Conservation (phyloP, 2,888 invertebrate genomes). For the Euplexia lucipara region DNA sequence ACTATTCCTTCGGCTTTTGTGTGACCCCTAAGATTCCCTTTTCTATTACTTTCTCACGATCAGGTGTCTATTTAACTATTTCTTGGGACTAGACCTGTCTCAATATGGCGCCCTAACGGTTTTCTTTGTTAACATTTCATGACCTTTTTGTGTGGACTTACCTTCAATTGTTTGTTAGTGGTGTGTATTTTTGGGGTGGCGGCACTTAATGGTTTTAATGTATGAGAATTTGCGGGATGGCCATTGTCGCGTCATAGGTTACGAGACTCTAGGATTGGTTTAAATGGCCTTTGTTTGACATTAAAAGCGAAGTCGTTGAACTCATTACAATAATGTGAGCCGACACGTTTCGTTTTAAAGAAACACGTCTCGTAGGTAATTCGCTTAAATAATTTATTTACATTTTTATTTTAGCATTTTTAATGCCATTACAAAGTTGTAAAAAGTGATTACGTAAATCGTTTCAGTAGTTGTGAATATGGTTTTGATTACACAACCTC, state of each 20-base stretch:
- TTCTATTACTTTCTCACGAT: constrained; percentile 79
- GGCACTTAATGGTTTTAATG: constrained; percentile 47
- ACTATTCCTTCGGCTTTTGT: constrained; percentile 64
- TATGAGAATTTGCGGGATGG: constrained; percentile 53
- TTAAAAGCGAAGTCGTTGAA: constrained; percentile 50
- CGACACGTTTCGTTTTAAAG: constrained; percentile 32
- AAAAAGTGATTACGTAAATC: constrained; percentile 27
- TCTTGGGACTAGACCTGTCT: constrained; percentile 76
- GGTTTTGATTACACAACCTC: constrained; percentile 20
- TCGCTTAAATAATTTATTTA: constrained; percentile 19
- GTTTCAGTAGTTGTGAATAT: constrained; percentile 23
- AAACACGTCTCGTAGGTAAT: constrained; percentile 21
- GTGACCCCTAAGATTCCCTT: constrained; percentile 62
- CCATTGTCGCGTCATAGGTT: constrained; percentile 42
- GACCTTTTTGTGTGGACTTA: constrained; percentile 69
- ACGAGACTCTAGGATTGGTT: constrained; percentile 49
- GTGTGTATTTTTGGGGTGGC: constrained; percentile 62
- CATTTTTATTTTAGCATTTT: constrained; percentile 16
- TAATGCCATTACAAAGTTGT: constrained; percentile 1
- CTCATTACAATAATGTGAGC: constrained; percentile 40
- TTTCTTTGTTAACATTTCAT: constrained; percentile 72
- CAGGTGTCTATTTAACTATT: constrained; percentile 81
- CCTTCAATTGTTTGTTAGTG: constrained; percentile 66
- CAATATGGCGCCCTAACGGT: constrained; percentile 81
- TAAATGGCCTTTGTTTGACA: constrained; percentile 52